Percentiles rank a stretch among this genome's conserved stretches.
Evolutionary conservation across 2,113 vertebrate genomes (phyloP).

Genomic region (Paedocypris sp.): DNA sequence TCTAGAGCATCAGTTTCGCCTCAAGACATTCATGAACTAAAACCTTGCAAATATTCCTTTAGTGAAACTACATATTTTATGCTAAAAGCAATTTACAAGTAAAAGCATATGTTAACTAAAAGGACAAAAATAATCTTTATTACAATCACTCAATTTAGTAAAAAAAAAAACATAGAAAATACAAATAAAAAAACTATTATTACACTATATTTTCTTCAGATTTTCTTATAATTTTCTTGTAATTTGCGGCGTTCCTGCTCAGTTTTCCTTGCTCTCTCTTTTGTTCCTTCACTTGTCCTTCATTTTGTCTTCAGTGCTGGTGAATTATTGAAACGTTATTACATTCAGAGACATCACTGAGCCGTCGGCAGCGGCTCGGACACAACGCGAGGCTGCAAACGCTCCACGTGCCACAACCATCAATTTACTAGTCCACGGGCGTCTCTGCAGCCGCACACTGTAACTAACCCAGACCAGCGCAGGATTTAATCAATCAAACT

Average conservation of each 20-base stretch:
- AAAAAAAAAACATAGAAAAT: too few relatives aligned
- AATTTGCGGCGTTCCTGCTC: not conserved
- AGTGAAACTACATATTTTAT: too few relatives aligned
- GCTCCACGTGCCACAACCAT: not conserved
- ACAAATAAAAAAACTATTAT: too few relatives aligned
- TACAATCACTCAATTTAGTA: too few relatives aligned
- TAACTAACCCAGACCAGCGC: not conserved
- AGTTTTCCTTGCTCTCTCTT: not conserved
- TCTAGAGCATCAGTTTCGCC: too few relatives aligned
- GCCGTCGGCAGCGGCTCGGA: slow-evolving; percentile 9
- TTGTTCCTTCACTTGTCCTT: not conserved
- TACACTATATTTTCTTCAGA: not conserved
- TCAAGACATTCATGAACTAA: too few relatives aligned
- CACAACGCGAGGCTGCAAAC: not conserved
- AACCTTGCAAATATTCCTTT: too few relatives aligned
- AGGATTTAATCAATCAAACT: slow-evolving; percentile 13
- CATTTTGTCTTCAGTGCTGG: slow-evolving; percentile 3
- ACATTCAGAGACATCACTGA: slow-evolving; percentile 25
- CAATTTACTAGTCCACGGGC: not conserved
- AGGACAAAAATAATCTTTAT: too few relatives aligned
- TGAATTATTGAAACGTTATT: slow-evolving; percentile 41
- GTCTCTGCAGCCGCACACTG: not conserved
- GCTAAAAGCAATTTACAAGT: too few relatives aligned
- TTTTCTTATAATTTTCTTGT: not conserved
- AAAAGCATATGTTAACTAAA: too few relatives aligned